Evolutionary conservation across 2,888 invertebrate genomes (phyloP).

Genomic region (Pharmacophagus antenor): DNA sequence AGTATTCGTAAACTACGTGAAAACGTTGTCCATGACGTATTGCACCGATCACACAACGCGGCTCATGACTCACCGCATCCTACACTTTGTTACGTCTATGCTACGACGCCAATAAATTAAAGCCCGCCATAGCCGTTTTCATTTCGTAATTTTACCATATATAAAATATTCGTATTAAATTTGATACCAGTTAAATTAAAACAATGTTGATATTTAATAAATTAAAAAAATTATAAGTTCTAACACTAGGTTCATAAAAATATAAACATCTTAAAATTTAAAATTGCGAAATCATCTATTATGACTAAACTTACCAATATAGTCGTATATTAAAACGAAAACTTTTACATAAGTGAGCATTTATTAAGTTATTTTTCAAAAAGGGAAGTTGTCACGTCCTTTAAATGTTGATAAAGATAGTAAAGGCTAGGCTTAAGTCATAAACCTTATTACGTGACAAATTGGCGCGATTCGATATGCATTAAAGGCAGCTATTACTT

Average conservation of each 20-base stretch:
- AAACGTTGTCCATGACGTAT: conserved; percentile 11
- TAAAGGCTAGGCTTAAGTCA: no score
- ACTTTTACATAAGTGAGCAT: not conserved
- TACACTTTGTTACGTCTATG: conserved; percentile 2
- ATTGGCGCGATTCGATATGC: not conserved
- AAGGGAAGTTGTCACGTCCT: not conserved
- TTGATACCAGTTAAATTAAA: no score
- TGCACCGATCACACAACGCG: conserved; percentile 4
- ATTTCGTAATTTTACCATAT: no score
- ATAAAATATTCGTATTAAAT: no score
- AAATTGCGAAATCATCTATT: not conserved
- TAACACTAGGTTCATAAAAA: no score
- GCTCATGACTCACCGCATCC: conserved; percentile 2
- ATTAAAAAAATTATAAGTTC: no score
- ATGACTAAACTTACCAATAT: not conserved
- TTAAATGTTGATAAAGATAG: no score
- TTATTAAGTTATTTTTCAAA: not conserved
- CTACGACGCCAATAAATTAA: conserved; percentile 4
- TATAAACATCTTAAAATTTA: no score
- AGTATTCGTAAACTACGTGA: conserved; percentile 1
- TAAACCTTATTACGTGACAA: not conserved
- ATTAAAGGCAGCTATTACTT: not conserved
- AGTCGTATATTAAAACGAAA: no score
- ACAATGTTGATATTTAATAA: no score
- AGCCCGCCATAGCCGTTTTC: not conserved